Percentiles rank a stretch among this genome's conserved stretches.
phyloP scores from a whole-genome alignment of 2,888 invertebrate genomes.

The Acrobeloides nanus region DNA sequence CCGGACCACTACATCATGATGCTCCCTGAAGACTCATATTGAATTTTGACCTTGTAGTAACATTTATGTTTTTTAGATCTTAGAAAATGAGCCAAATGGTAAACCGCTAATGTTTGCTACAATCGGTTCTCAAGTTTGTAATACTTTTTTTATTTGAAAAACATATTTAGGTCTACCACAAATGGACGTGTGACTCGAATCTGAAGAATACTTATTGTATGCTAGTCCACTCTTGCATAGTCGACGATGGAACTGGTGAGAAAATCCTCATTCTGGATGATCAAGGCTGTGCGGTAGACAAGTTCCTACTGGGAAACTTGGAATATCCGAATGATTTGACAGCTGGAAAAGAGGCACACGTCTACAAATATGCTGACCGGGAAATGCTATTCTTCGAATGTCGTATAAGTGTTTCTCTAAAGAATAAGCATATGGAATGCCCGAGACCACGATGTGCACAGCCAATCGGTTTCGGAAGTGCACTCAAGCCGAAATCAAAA shows the following conservation, averaged over 20 bases:
- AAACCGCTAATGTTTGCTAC: conserved; percentile 2
- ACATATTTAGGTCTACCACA: conserved; percentile 7
- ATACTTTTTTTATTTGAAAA: no score
- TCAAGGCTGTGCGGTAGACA: conserved; percentile 48
- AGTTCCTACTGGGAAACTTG: conserved; percentile 41
- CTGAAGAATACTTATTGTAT: conserved; percentile 5
- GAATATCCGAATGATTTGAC: conserved; percentile 41
- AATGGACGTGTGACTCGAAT: conserved; percentile 6
- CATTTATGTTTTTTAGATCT: conserved; percentile 1
- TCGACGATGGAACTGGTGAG: conserved; percentile 39
- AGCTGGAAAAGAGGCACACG: conserved; percentile 43
- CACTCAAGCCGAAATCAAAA: no score
- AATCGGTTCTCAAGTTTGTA: no score
- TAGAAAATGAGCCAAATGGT: conserved; percentile 8
- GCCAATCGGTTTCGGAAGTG: no score
- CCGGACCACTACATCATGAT: not conserved
- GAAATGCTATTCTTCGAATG: conserved; percentile 48
- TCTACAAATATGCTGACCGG: conserved; percentile 51
- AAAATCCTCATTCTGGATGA: conserved; percentile 47
- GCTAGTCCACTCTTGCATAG: conserved; percentile 28
- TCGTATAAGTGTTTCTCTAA: conserved; percentile 40
- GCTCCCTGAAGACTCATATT: not conserved
- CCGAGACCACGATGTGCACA: conserved; percentile 6
- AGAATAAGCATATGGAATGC: conserved; percentile 22
- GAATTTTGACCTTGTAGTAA: not conserved